These are phyloP conservation scores for Helarctos malayanus DNA, from an alignment of 2,797 vertebrate species.

Conservation along the genomic window DNA sequence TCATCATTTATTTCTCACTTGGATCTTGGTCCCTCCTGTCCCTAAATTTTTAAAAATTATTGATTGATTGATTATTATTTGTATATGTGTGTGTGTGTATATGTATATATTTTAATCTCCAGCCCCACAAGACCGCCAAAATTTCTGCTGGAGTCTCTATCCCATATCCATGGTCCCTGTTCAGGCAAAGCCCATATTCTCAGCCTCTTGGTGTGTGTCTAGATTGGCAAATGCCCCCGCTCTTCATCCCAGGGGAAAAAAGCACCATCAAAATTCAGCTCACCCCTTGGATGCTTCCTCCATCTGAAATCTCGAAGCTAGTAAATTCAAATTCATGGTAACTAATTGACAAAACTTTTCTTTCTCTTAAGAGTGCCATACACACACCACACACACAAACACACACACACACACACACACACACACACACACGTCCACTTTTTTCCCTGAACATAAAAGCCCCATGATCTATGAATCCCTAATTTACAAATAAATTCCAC, in stretches of 20 bases:
- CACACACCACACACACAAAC: not conserved
- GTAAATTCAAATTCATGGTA: not conserved
- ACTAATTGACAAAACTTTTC: not conserved
- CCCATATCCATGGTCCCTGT: not conserved
- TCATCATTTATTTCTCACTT: not conserved
- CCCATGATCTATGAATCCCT: not conserved
- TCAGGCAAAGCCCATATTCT: not conserved
- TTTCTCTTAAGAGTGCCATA: not conserved
- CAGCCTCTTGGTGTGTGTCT: not conserved
- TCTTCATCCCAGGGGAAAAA: not conserved
- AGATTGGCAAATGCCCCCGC: not conserved
- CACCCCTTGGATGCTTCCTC: not conserved
- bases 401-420: no score
- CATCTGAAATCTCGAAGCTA: not conserved
- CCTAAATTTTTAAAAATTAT: not conserved
- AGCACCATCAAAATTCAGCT: not conserved
- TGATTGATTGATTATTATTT: no score
- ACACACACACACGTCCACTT: not conserved
- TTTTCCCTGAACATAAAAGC: not conserved
- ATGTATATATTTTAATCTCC: not conserved
- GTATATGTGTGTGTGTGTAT: no score
- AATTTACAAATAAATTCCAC: not conserved
- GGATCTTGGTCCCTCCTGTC: not conserved
- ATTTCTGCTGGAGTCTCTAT: not conserved
- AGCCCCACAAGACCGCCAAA: not conserved